Evolutionary conservation across 2,888 invertebrate genomes (phyloP), one percentile per base, ranked within the genome.

Genomic region (Pinctada fucata): DNA sequence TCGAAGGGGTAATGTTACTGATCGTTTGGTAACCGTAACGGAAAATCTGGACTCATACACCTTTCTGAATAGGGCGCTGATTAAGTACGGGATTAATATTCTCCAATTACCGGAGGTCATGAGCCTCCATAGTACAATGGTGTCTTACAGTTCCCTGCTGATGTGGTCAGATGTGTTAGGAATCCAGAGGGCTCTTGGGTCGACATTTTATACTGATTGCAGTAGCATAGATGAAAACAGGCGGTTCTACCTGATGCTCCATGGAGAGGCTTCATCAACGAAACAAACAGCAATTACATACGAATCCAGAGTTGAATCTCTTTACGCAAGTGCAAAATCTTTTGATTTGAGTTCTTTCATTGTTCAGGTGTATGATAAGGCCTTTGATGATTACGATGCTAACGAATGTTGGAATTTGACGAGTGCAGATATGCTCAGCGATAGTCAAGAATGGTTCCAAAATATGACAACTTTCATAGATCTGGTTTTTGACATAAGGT

Each of bases 381-480:
- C 13, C 1, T 58, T 58, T 10, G 13, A 10, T 58, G 58, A 58
- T 13, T 10, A 58, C 0, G 6, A 6, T 58, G 58, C 1, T 58
- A 58, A 13, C 6, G 6, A 10, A 8, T 78, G 78, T n/a, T 31
- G 1, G 31, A 50, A 49, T 4, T 13, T 70, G 5, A 70, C 50
- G 0, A 13, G n/a, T 3, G 45, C 10, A 2, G 78, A 75, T 3
- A 31, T n/a, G 4, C 50, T 70, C n/a, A 31, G 6, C 10, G 8
- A 49, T 10, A 79, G 75, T 52, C 10, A 2, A 2, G 58, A 58
- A 49, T 79, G 79, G 79, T 79, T 79, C 63, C 10, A n/a, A 4
- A 79, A 79, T 16, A 75, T 79, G 72, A 72, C 75, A 3, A 31
- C 63, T 1, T 72, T 52, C 31, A 75, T 79, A 13, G 75, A 79